Conservation (phyloP, 2,888 invertebrate species). For the Alcis repandata region DNA sequence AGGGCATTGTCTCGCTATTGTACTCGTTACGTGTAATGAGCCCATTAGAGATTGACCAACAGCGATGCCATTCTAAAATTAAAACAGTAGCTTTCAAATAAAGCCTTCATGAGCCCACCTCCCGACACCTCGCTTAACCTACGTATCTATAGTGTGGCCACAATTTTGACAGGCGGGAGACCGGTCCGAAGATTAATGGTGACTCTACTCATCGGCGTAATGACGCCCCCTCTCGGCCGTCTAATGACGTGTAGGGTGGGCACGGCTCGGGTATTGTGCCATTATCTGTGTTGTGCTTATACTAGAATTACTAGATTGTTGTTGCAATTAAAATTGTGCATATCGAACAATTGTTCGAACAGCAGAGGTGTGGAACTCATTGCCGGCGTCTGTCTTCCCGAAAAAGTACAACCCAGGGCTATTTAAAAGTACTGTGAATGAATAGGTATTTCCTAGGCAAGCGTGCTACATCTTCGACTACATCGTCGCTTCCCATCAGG, state of each 20-base stretch:
- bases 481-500: too few relatives aligned
- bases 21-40: too few relatives aligned
- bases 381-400: too few relatives aligned
- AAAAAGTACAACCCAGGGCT: too few relatives aligned
- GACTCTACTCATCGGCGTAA: conserved; percentile 84
- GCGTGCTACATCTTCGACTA: too few relatives aligned
- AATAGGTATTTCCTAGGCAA: too few relatives aligned
- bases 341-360: too few relatives aligned
- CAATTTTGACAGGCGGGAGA: conserved; percentile 84
- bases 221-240: conserved; percentile 79
- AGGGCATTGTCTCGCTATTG: too few relatives aligned
- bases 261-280: conserved; percentile 15
- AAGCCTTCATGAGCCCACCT: conserved; percentile 31
- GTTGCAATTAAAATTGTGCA: too few relatives aligned
- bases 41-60: too few relatives aligned
- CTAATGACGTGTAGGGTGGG: conserved; percentile 83
- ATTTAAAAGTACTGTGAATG: too few relatives aligned
- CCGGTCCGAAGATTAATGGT: conserved; percentile 84
- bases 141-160: conserved; percentile 69
- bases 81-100: conserved; percentile 28
- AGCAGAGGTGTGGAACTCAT: too few relatives aligned
- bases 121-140: conserved; percentile 34
- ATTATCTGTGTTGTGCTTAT: conserved; percentile 14
- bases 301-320: neutral
- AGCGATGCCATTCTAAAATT: conserved; percentile 5